Conservation (phyloP, 2,113 vertebrate species). For the Cisticola juncidis region DNA sequence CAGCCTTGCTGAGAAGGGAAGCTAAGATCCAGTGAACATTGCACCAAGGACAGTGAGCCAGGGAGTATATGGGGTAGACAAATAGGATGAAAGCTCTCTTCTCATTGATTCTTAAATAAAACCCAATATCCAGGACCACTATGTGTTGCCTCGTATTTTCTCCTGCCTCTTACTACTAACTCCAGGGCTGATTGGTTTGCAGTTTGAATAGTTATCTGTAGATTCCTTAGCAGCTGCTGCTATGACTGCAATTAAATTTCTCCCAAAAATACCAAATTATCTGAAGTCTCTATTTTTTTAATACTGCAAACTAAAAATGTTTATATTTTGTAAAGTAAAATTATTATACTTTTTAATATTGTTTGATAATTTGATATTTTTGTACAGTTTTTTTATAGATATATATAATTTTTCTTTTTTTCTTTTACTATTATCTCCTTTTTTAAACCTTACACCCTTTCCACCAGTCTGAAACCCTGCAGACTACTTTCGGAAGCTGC, state of each 20-base stretch:
- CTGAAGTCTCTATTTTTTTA: not conserved
- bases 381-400: not conserved
- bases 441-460: not conserved
- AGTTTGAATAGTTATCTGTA: not conserved
- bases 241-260: not conserved
- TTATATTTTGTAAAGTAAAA: not conserved
- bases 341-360: not conserved
- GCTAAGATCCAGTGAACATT: not conserved
- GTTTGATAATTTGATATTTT: not conserved
- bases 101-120: not conserved
- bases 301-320: not conserved
- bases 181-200: not conserved
- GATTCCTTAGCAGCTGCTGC: not conserved
- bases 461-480: not conserved
- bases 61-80: not conserved
- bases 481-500: not conserved
- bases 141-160: not conserved
- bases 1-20: not conserved
- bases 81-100: not conserved
- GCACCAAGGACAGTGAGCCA: fast-evolving
- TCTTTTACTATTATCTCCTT: not conserved
- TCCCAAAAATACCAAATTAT: not conserved
- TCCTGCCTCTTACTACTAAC: not conserved
- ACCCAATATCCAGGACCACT: not conserved
- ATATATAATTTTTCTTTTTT: not conserved